Percentiles rank a stretch among this genome's conserved stretches.
Conservation (phyloP, 1,140 invertebrate species). For the Pseudomyrmex gracilis region DNA sequence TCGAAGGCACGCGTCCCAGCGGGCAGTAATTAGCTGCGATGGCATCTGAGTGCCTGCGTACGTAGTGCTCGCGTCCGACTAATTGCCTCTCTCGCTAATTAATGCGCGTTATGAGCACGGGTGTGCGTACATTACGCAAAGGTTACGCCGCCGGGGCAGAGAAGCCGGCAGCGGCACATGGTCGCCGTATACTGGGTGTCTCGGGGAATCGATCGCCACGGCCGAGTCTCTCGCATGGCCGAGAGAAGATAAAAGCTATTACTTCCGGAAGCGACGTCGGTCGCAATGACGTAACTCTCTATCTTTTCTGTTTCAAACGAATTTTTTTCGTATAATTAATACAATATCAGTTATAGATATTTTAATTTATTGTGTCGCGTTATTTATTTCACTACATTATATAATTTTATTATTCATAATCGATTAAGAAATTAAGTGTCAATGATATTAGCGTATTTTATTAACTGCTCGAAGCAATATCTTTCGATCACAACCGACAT, state of each 20-base stretch:
- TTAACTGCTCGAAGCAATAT: neutral
- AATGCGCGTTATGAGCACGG: slow-evolving; percentile 23
- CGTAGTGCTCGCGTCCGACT: slow-evolving; percentile 30
- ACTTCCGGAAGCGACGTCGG: slow-evolving; percentile 10
- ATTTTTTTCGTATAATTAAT: neutral
- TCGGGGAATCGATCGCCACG: slow-evolving; percentile 29
- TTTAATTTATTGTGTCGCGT: neutral
- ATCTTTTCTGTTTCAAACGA: neutral
- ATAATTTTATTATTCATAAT: too few species aligned
- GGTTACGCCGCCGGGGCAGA: slow-evolving; percentile 23
- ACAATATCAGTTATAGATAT: neutral
- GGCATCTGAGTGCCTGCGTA: slow-evolving; percentile 31
- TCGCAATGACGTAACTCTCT: neutral
- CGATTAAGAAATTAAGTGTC: too few species aligned
- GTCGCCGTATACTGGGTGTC: slow-evolving; percentile 4
- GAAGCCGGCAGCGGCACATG: slow-evolving; percentile 11
- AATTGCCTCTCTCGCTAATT: slow-evolving; percentile 49
- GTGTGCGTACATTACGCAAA: slow-evolving; percentile 8
- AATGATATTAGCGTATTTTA: too few species aligned
- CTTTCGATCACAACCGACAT: neutral
- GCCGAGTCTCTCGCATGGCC: neutral
- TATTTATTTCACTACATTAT: neutral
- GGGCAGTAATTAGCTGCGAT: slow-evolving; percentile 33
- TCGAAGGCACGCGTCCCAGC: slow-evolving; percentile 27
- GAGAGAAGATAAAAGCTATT: neutral